phyloP scores from a whole-genome alignment of 2,113 vertebrate genomes.

The Clarias gariepinus region DNA sequence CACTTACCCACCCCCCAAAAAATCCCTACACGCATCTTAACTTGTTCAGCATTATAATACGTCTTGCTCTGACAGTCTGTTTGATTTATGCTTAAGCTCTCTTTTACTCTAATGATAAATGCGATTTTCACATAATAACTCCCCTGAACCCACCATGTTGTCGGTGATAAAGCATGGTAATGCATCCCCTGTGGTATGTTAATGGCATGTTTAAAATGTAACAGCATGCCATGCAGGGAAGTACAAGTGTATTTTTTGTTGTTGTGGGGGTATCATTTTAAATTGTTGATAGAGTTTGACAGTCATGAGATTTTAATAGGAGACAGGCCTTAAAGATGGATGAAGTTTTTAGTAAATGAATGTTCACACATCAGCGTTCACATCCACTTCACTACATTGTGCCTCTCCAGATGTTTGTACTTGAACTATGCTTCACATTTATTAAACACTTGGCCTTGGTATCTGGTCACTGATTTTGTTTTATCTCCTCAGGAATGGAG shows the following conservation, averaged over 20 bases:
- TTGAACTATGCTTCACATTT: slow-evolving; percentile 24
- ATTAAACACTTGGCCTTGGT: slow-evolving; percentile 28
- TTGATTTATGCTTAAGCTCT: slow-evolving; percentile 64
- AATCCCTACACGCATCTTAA: not conserved
- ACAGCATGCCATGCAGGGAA: slow-evolving; percentile 60
- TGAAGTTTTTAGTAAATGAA: slow-evolving; percentile 30
- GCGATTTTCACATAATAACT: slow-evolving; percentile 64
- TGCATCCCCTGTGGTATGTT: slow-evolving; percentile 65
- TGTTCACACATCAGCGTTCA: slow-evolving; percentile 33
- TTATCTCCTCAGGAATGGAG: slow-evolving; percentile 22
- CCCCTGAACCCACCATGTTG: slow-evolving; percentile 64
- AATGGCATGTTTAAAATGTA: slow-evolving; percentile 62
- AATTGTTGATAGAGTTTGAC: slow-evolving; percentile 67
- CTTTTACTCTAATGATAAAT: slow-evolving; percentile 64
- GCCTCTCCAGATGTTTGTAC: slow-evolving; percentile 30
- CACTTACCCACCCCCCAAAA: not conserved
- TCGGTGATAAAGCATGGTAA: slow-evolving; percentile 69
- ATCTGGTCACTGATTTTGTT: slow-evolving; percentile 37
- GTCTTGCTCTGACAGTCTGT: slow-evolving; percentile 51
- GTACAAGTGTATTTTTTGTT: slow-evolving; percentile 61
- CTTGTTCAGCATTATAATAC: not conserved
- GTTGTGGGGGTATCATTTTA: slow-evolving; percentile 55
- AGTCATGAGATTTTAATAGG: slow-evolving; percentile 50
- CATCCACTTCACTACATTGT: slow-evolving; percentile 20
- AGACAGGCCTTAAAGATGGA: slow-evolving; percentile 29